These are phyloP conservation scores for Zosterops pallidus DNA, from an alignment of 2,113 vertebrate species.

Conservation along the genomic window DNA sequence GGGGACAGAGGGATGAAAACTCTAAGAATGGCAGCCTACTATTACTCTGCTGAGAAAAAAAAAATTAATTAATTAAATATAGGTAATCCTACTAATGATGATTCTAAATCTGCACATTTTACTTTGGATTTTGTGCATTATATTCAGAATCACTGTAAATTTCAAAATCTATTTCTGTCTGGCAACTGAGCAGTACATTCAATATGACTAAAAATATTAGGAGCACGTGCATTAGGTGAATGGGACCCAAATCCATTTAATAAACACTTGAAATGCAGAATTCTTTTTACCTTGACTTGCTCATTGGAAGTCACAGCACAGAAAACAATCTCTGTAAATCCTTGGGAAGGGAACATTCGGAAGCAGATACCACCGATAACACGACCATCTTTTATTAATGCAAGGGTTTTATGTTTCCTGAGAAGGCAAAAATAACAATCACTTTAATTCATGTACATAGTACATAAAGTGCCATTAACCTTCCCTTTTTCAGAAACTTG, in stretches of 20 bases:
- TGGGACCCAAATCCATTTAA: neutral
- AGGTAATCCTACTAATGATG: neutral
- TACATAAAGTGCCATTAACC: neutral
- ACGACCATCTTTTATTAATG: slow-evolving; percentile 96
- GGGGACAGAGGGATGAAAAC: neutral
- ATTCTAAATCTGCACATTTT: neutral
- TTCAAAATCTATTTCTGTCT: neutral
- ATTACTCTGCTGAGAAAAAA: neutral
- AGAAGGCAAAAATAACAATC: slow-evolving; percentile 37
- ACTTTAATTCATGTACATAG: neutral
- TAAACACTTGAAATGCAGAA: neutral
- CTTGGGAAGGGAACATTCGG: slow-evolving; percentile 97
- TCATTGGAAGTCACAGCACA: slow-evolving; percentile 98
- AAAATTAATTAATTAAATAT: neutral
- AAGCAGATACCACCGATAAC: slow-evolving; percentile 99
- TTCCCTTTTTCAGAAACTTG: neutral
- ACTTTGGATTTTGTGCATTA: neutral
- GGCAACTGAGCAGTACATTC: neutral
- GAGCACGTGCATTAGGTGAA: neutral
- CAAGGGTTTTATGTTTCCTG: slow-evolving; percentile 98
- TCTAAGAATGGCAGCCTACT: neutral
- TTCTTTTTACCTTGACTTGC: slow-evolving; percentile 91
- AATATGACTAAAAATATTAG: neutral
- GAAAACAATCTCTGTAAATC: slow-evolving; percentile 98
- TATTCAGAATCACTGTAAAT: neutral